These are phyloP conservation scores for Malurus melanocephalus DNA, from an alignment of 2,113 vertebrate genomes.

Conservation along the genomic window DNA sequence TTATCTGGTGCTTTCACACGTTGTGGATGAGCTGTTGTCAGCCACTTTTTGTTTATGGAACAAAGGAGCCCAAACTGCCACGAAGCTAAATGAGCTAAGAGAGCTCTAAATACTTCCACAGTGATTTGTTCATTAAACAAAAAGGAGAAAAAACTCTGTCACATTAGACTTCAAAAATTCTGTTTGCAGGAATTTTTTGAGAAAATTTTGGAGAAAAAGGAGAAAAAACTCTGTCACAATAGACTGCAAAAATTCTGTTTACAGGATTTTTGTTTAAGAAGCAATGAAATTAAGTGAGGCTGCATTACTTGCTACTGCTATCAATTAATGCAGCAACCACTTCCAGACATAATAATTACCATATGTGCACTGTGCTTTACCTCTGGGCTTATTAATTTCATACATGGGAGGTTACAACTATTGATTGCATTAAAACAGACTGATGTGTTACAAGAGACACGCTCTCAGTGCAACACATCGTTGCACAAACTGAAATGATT, in stretches of 20 bases:
- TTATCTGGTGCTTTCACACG: neutral
- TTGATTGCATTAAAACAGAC: neutral
- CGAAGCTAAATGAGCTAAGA: neutral
- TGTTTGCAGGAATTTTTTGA: too few relatives aligned
- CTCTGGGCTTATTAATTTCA: conserved; percentile 55
- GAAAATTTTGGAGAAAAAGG: neutral
- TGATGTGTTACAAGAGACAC: neutral
- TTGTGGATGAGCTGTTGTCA: neutral
- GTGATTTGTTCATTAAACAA: neutral
- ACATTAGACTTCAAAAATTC: conserved; percentile 19
- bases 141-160: conserved; percentile 20
- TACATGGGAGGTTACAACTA: conserved; percentile 7
- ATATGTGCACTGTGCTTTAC: conserved; percentile 28
- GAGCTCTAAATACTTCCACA: neutral
- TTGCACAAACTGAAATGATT: conserved; percentile 23
- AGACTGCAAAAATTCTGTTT: conserved; percentile 42
- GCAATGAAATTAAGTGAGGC: conserved; percentile 47
- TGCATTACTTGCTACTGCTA: conserved; percentile 52
- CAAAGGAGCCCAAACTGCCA: neutral
- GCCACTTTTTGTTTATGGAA: neutral
- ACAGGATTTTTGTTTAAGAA: conserved; percentile 15
- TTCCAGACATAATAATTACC: conserved; percentile 57
- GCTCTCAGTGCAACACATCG: neutral
- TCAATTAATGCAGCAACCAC: conserved; percentile 63
- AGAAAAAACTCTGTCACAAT: conserved; percentile 6